Base-by-base conservation (phyloP, 2,888 invertebrate genomes). In the Tachystola acroxantha region DNA sequence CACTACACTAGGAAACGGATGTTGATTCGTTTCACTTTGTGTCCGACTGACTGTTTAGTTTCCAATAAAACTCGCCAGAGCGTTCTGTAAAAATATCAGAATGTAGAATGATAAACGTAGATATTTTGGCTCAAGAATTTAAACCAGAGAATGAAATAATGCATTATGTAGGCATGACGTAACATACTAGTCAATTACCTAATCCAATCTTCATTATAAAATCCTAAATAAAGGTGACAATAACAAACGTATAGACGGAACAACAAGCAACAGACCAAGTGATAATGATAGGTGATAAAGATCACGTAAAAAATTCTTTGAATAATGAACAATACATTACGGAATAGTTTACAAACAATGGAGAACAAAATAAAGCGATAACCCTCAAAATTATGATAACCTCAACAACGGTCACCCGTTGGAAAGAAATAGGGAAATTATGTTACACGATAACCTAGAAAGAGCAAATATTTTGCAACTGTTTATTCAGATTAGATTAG, bases 1-100 rank as follows among this genome's bases (percentile, higher is more conserved):
- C 60, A 63, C 51, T 53, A 55, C 57, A 47, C 57, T 65, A 68
- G 78, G 79, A 79, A 82, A 65, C 79, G 79, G 81, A 81, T 80
- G 79, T 73, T 70, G 57, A 64, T 63, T 46, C 53, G 67, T 65
- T 63, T 56, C 54, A 60, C 62, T 73, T 64, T 74, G 64, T 59
- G 47, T 69, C 59, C 57, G 50, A 52, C 58, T 58, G 50, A 57
- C 55, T 61, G 62, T 69, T 67, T 62, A 53, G 50, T 53, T 60
- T 61, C 47, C 53, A 67, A 64, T 67, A 69, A 67, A 72, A 68
- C 56, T 48, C 36, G 50, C 60, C 63, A 64, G 61, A 57, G 60
- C 50, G 48, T 49, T 50, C 39, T 46, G 45, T 57, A 66, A 54
- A 22, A 59, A 57, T 55, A 57, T 57, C n/a, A n/a, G n/a, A n/a